Percentiles rank a stretch among this genome's conserved stretches.
Evolutionary conservation across 2,888 invertebrate species (phyloP).

Genomic region (Tineola bisselliella): DNA sequence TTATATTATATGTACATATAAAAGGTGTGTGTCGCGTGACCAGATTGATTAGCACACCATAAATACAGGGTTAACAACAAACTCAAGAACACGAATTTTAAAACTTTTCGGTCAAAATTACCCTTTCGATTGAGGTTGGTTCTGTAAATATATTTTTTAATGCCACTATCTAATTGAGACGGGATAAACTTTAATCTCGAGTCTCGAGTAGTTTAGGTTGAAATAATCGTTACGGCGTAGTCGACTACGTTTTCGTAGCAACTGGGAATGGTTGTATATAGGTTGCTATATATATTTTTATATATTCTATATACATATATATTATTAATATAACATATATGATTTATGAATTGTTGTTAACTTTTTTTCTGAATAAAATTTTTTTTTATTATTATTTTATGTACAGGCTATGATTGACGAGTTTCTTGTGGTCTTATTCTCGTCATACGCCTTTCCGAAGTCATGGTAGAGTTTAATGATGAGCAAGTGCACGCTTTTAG

Average conservation of each 20-base stretch:
- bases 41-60: slow-evolving; percentile 40
- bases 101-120: neutral
- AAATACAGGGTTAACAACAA: slow-evolving; percentile 21
- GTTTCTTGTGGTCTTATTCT: no score
- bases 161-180: neutral
- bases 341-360: no score
- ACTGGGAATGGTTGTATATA: no score
- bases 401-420: no score
- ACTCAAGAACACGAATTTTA: neutral
- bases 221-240: neutral
- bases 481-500: no score
- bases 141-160: neutral
- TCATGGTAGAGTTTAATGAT: no score
- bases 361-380: no score
- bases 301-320: no score
- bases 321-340: no score
- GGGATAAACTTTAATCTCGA: neutral
- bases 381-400: no score
- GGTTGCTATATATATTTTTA: no score
- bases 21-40: slow-evolving; percentile 31
- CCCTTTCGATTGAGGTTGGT: neutral
- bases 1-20: slow-evolving; percentile 8
- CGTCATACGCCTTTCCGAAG: no score
- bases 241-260: neutral
- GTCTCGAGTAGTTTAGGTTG: neutral